These are phyloP conservation scores for Lepidurus apus DNA, from an alignment of 1,140 invertebrate species.

Conservation along the genomic window DNA sequence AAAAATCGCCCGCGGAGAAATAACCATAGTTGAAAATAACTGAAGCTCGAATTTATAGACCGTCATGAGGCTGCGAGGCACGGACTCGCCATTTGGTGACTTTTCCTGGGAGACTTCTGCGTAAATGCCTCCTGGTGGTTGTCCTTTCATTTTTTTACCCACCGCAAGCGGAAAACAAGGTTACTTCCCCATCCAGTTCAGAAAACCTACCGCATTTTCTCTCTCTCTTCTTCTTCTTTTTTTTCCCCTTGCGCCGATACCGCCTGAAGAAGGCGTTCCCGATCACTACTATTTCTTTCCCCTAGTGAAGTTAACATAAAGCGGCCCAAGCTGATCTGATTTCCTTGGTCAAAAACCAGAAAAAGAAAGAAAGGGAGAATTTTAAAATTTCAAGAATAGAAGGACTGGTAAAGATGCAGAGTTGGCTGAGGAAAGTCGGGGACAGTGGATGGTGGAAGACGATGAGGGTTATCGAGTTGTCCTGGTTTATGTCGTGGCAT, in stretches of 20 bases:
- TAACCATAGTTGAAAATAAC: background rate
- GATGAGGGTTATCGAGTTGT: slow-evolving; percentile 3
- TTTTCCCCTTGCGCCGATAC: background rate
- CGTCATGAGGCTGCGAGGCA: background rate
- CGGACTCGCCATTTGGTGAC: slow-evolving; percentile 12
- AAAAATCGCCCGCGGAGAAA: background rate
- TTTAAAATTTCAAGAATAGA: too few species aligned
- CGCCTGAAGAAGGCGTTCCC: background rate
- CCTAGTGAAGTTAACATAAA: too few species aligned
- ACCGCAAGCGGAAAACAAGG: background rate
- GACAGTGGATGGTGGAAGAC: background rate
- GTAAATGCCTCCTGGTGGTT: background rate
- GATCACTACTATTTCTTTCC: background rate
- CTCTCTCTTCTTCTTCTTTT: background rate
- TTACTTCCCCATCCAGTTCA: background rate
- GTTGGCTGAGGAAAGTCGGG: background rate
- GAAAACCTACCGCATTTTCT: background rate
- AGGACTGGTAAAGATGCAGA: background rate
- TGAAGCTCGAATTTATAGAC: background rate
- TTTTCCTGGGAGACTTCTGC: background rate
- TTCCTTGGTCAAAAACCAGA: background rate
- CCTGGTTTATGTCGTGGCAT: background rate
- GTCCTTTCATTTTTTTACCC: too few species aligned
- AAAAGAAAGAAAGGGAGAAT: too few species aligned
- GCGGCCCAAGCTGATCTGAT: background rate